A percentile compares a stretch with the other conserved stretches of the same genome.
Conservation (phyloP, 2,888 invertebrate species). For the Abrostola triplasia region DNA sequence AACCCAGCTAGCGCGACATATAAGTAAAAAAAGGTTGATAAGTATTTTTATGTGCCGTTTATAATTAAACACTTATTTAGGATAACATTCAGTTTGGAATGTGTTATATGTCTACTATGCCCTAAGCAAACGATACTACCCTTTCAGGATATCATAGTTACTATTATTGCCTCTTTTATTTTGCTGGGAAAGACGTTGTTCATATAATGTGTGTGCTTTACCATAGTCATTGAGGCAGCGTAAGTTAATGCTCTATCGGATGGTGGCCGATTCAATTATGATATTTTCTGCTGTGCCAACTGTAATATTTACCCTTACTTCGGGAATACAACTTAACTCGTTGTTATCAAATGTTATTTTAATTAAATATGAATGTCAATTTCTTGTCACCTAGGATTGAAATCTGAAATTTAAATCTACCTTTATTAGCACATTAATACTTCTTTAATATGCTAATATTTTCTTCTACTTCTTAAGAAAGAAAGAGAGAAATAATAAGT, state of each 20-base stretch:
- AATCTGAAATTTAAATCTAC: too few relatives aligned
- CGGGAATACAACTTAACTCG: background rate
- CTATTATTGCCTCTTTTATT: conserved; percentile 57
- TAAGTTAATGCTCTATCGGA: conserved; percentile 41
- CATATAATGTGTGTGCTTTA: conserved; percentile 52
- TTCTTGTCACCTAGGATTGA: too few relatives aligned
- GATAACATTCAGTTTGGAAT: conserved; percentile 61
- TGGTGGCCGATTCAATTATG: conserved; percentile 22
- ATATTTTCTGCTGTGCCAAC: conserved; percentile 24
- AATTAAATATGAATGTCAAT: too few relatives aligned
- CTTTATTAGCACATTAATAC: too few relatives aligned
- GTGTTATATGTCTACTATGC: conserved; percentile 46
- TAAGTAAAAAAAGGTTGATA: too few relatives aligned
- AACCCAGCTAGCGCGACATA: too few relatives aligned
- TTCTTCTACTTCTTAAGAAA: too few relatives aligned
- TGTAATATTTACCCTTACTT: conserved; percentile 16
- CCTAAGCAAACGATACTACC: conserved; percentile 60
- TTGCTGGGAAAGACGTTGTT: conserved; percentile 56
- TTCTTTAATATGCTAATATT: too few relatives aligned
- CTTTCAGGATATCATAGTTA: conserved; percentile 54
- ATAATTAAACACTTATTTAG: conserved; percentile 46
- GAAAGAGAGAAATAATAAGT: too few relatives aligned
- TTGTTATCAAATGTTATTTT: too few relatives aligned
- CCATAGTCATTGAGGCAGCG: conserved; percentile 36
- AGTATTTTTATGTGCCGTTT: too few relatives aligned